Evolutionary conservation across 2,888 invertebrate genomes (phyloP).

Genomic region (Pristionchus arcanus): DNA sequence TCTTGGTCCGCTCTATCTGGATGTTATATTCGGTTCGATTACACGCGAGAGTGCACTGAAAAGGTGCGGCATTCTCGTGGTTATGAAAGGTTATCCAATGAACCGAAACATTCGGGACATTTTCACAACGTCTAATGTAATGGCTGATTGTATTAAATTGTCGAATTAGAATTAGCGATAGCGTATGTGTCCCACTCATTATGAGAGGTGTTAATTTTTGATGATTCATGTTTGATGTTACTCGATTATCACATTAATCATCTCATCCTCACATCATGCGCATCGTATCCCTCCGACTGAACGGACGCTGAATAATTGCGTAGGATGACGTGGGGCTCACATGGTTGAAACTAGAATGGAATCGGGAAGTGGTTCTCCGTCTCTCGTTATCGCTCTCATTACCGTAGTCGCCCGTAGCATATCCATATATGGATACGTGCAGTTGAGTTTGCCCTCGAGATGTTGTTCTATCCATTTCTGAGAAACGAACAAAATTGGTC

Average conservation of each 20-base stretch:
- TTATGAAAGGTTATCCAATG: background rate
- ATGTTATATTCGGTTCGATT: constrained; percentile 52
- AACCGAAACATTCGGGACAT: background rate
- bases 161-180: background rate
- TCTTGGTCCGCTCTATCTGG: constrained; percentile 27
- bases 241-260: background rate
- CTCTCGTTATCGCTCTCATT: background rate
- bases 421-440: constrained; percentile 64
- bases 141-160: background rate
- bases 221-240: background rate
- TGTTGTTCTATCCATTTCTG: constrained; percentile 61
- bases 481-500: background rate
- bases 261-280: constrained; percentile 46
- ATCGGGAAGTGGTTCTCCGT: background rate
- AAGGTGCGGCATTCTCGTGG: background rate
- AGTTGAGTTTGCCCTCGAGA: constrained; percentile 61
- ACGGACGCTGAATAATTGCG: constrained; percentile 36
- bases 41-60: constrained; percentile 53
- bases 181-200: too few species aligned
- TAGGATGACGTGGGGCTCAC: constrained; percentile 44
- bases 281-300: constrained; percentile 52
- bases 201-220: too few species aligned
- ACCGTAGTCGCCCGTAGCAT: constrained; percentile 55
- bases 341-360: constrained; percentile 17
- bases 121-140: background rate